Base-by-base conservation (phyloP, 1,140 invertebrate genomes). In the Ceratosolen solmsi region DNA sequence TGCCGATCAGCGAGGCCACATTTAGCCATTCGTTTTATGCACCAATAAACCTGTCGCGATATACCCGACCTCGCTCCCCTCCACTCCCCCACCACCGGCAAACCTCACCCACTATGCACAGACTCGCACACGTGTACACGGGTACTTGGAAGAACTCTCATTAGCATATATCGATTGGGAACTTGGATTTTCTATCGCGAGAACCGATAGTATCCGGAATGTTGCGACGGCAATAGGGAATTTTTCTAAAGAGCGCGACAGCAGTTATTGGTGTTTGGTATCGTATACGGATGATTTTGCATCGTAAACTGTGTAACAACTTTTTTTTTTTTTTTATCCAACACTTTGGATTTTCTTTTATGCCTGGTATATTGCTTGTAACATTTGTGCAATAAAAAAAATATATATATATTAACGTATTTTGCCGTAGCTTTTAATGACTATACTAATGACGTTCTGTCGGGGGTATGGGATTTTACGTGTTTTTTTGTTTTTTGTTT, bases 11-110 rank as follows among this genome's bases (percentile, higher is more conserved):
- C 20, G 36, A 36, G 33, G 36, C 33, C 17, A 68, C 33, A 68
- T 68, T 68, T 2, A 15, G 38, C 13, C 7, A 65, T 77, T 25
- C 38, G 36, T 77, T 77, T 77, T 65, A 77, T 65, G 75, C 58
- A 22, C 17, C 58, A 20, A 77, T 77, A 77, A 77, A 77, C 15
- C 33, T 68, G 33, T 38, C 33, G 17, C 7, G 5, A 15, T 68
- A 22, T 38, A 1, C 22, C 33, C 33, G 5, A 3, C 51, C 11
- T 15, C 41, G 41, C 41, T 46, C 41, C 13, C 5, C 41, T 13
- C 41, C 13, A 5, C 5, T 13, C 41, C 41, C 41, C 13, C 41
- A 46, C 41, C 41, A 5, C 41, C 13, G 5, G 13, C 41, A 5
- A 5, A 46, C 13, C 41, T 13, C 41, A 13, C 41, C 41, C 41